Evolutionary conservation across 2,888 invertebrate genomes (phyloP).

Genomic region (Meliscaeva auricollis): DNA sequence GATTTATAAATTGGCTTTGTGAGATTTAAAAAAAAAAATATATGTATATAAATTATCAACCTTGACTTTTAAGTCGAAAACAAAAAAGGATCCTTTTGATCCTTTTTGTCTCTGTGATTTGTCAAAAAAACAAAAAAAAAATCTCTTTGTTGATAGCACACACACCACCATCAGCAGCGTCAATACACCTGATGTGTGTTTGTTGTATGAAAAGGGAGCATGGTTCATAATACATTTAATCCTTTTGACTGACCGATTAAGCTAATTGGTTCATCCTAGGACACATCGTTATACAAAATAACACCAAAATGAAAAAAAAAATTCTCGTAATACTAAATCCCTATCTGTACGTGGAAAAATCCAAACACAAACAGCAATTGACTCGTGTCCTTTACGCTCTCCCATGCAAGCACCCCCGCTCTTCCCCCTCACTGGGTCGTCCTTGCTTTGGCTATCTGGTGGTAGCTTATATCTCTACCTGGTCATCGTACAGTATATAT

Average conservation of each 20-base stretch:
- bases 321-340: slow-evolving; percentile 8
- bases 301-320: slow-evolving; percentile 17
- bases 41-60: slow-evolving; percentile 20
- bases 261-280: slow-evolving; percentile 64
- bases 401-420: slow-evolving; percentile 23
- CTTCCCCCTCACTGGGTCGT: not conserved
- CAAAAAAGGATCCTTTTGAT: not conserved
- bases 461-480: slow-evolving; percentile 1
- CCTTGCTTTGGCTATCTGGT: slow-evolving; percentile 7
- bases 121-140: slow-evolving; percentile 3
- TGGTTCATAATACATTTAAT: slow-evolving; percentile 49
- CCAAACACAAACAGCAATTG: slow-evolving; percentile 60
- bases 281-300: slow-evolving; percentile 60
- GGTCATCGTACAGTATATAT: slow-evolving; percentile 19
- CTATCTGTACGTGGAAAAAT: slow-evolving; percentile 47
- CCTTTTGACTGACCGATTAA: slow-evolving; percentile 69
- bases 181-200: slow-evolving; percentile 13
- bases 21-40: slow-evolving; percentile 32
- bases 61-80: slow-evolving; percentile 5
- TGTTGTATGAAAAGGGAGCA: slow-evolving; percentile 17
- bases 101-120: not conserved
- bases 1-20: slow-evolving; percentile 33
- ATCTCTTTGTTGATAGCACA: slow-evolving; percentile 11
- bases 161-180: not conserved
- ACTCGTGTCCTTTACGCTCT: slow-evolving; percentile 61